Evolutionary conservation across 1,140 invertebrate species (phyloP), one percentile per base, ranked within the genome.

Genomic region (Vollenhovia emeryi): DNA sequence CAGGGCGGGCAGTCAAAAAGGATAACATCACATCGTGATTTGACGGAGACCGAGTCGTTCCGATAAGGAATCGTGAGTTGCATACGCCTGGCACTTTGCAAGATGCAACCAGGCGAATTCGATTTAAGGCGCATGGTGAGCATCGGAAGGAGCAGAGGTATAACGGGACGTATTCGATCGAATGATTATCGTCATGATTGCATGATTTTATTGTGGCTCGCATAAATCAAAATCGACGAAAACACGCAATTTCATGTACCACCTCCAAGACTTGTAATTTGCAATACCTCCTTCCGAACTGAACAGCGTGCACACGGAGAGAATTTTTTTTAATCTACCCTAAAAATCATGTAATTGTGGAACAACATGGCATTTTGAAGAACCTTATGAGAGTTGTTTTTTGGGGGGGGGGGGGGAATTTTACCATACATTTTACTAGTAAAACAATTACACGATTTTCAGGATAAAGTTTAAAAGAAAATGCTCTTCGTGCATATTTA

Each of bases 11-110:
- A 24, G 9, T 4, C 48, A 66, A 87, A 87, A 84, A 78, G 27
- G 24, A 87, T 40, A 55, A 87, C 69, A 52, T 52, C 60, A 11
- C 62, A 40, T 40, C 13, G 8, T 66, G 86, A 87, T 87, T 60
- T 69, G 62, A 43, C 43, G 21, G 52, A 87, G 86, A 71, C 24
- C 48, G 36, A 80, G 69, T 80, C 78, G 24, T 40, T 57, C 11
- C 36, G 78, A 82, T 73, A 82, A 73, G 66, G 5, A 57, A 82
- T 71, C 36, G 13, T 50, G 43, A 50, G 48, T 78, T 64, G 36
- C 52, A 43, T 24, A 33, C 36, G 18, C 33, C 21, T 15, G 33
- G 9, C 21, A 21, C 21, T 33, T 73, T 24, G 13, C 18, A 21
- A 45, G 50, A 45, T 48, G 36, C 33, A 30, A 2, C 1, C 66